phyloP scores from a whole-genome alignment of 2,797 vertebrate species.

The Thamnophis elegans region DNA sequence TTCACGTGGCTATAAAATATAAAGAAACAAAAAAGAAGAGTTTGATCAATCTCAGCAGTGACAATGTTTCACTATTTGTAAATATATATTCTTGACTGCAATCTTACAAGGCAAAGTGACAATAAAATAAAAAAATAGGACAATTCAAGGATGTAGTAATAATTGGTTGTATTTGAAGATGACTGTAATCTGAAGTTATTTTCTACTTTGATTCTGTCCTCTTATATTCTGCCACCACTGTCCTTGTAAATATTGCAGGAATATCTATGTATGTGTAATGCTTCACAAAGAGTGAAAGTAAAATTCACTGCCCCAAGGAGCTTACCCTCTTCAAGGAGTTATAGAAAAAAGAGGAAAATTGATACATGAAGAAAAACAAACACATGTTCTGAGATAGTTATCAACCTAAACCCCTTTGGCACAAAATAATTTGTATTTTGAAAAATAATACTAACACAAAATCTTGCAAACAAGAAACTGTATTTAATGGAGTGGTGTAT shows the following conservation, averaged over 20 bases:
- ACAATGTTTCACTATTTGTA: background rate
- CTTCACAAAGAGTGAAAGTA: background rate
- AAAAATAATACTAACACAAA: background rate
- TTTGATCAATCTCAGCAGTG: slow-evolving; percentile 25
- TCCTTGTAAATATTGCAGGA: background rate
- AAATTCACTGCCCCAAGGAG: background rate
- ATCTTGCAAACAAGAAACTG: background rate
- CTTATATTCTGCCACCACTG: background rate
- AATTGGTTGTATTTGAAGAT: background rate
- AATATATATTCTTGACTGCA: background rate
- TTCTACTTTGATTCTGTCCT: background rate
- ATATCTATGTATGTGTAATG: background rate
- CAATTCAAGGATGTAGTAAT: background rate
- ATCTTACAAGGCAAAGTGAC: background rate
- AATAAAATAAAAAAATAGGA: background rate
- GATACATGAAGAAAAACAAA: background rate
- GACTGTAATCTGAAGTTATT: background rate
- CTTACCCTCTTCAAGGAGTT: background rate
- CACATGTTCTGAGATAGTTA: background rate
- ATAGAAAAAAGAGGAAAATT: background rate
- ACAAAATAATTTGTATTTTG: background rate
- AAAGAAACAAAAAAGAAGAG: slow-evolving; percentile 32
- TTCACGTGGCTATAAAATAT: slow-evolving; percentile 81
- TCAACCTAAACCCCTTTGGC: background rate
- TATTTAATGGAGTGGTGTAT: background rate